Evolutionary conservation across 2,113 vertebrate species (phyloP).

Genomic region (Erythrolamprus reginae): DNA sequence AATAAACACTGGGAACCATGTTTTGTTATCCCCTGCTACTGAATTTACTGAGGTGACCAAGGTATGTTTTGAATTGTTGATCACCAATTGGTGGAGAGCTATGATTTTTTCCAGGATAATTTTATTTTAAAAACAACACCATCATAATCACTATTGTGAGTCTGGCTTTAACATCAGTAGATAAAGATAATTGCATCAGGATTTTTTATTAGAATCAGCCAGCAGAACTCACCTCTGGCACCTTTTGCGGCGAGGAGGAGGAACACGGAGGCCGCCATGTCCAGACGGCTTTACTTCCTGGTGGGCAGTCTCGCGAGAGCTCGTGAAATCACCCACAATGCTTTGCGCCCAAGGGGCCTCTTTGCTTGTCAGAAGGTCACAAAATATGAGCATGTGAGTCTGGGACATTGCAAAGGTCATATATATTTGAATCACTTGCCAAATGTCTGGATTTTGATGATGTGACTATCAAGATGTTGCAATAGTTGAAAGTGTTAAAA

Average conservation of each 20-base stretch:
- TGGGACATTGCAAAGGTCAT: background rate
- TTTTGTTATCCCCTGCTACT: background rate
- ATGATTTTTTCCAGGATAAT: background rate
- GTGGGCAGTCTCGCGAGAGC: too few species aligned
- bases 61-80: background rate
- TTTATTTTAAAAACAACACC: background rate
- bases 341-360: too few species aligned
- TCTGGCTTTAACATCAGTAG: background rate
- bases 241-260: too few species aligned
- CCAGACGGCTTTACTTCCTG: too few species aligned
- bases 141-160: background rate
- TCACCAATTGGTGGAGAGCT: background rate
- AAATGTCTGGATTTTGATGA: background rate
- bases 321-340: too few species aligned
- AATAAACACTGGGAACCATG: background rate
- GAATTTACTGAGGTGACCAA: background rate
- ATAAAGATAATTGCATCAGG: background rate
- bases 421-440: background rate
- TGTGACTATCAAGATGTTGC: background rate
- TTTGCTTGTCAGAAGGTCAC: background rate
- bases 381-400: background rate
- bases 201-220: too few species aligned
- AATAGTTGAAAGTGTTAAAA: background rate
- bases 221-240: too few species aligned
- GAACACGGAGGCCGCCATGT: too few species aligned